Evolutionary conservation across 2,113 vertebrate species (phyloP).

Genomic region (Spilogale gracilis): DNA sequence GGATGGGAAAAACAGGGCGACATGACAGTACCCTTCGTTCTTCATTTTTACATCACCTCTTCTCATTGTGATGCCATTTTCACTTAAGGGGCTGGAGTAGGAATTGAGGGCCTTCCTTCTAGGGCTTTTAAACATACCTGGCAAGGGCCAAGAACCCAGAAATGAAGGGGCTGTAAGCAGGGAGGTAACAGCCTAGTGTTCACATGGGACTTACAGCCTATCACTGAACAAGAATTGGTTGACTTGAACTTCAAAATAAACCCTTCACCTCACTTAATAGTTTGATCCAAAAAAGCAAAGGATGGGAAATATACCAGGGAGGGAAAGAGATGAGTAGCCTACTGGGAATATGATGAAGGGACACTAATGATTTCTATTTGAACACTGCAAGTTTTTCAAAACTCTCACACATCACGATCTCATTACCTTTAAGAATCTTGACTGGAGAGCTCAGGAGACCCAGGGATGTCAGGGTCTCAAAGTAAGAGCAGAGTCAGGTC

Average conservation of each 20-base stretch:
- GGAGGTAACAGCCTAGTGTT: neutral
- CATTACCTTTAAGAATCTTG: constrained; percentile 27
- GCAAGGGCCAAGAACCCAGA: neutral
- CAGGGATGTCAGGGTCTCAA: neutral
- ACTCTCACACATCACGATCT: neutral
- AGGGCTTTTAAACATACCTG: constrained; percentile 13
- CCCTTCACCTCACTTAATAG: neutral
- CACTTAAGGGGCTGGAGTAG: neutral
- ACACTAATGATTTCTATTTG: neutral
- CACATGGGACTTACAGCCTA: neutral
- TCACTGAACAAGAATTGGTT: constrained; percentile 50
- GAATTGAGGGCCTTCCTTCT: neutral
- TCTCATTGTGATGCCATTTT: constrained; percentile 5
- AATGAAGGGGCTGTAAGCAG: constrained; percentile 1
- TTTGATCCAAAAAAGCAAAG: neutral
- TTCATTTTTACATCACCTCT: neutral
- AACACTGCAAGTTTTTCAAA: neutral
- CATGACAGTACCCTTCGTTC: neutral
- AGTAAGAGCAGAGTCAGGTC: neutral
- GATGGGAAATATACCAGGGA: neutral
- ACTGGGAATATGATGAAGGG: neutral
- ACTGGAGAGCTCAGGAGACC: neutral
- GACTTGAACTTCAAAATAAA: constrained; percentile 44
- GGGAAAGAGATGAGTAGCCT: neutral
- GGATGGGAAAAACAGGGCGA: neutral